Conservation (phyloP, 2,113 vertebrate genomes). For the Larimichthys crocea region DNA sequence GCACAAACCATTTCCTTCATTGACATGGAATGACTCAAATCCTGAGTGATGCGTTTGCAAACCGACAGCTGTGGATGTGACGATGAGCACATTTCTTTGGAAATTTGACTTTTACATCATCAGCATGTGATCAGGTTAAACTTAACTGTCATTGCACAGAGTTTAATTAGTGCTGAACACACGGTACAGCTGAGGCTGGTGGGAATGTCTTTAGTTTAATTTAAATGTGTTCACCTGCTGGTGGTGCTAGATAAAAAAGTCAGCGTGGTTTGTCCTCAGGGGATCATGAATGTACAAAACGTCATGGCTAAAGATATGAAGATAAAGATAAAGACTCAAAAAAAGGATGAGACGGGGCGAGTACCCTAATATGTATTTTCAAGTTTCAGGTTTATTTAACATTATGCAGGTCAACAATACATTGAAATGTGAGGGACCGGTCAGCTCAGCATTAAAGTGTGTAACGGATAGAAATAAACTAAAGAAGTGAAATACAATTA, state of each 20-base stretch:
- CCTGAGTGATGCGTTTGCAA: background rate
- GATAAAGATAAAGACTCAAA: background rate
- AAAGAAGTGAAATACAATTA: no score
- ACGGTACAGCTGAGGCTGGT: background rate
- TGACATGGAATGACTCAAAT: background rate
- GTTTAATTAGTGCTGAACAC: background rate
- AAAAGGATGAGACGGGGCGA: no score
- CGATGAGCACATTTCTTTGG: background rate
- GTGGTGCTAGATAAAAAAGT: background rate
- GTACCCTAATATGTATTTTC: no score
- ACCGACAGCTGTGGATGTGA: background rate
- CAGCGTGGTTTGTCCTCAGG: background rate
- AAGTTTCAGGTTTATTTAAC: no score
- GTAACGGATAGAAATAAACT: no score
- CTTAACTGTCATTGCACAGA: no score
- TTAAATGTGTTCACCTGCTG: background rate
- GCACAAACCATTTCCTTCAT: background rate
- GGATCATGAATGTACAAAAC: background rate
- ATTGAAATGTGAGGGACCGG: no score
- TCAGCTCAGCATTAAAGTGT: no score
- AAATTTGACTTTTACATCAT: conserved; percentile 14
- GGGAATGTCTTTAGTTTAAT: no score
- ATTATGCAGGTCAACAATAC: no score
- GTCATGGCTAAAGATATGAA: background rate
- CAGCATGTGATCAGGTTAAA: background rate